These are phyloP conservation scores for Gymnosoma rotundatum DNA, from an alignment of 2,888 invertebrate genomes.

Conservation along the genomic window DNA sequence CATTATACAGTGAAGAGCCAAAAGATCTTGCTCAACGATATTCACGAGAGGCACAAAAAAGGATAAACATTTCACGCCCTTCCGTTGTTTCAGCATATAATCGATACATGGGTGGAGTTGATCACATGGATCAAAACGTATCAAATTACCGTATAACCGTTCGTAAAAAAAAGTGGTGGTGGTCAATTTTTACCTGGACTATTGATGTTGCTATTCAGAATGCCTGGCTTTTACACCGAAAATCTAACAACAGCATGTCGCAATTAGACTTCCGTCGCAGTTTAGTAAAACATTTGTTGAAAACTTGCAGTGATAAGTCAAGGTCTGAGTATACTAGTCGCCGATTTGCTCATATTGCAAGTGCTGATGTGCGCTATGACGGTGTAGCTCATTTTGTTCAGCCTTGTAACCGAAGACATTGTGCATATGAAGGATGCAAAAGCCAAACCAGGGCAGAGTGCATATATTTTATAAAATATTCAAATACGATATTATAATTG, in stretches of 20 bases:
- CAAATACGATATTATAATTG: no score
- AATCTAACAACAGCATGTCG: background rate
- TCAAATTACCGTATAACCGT: background rate
- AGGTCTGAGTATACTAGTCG: background rate
- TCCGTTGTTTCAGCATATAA: background rate
- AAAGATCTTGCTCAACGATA: constrained; percentile 3
- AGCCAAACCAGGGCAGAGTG: background rate
- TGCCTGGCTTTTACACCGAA: background rate
- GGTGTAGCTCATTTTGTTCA: background rate
- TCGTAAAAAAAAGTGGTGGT: background rate
- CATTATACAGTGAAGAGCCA: background rate
- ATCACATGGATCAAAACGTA: background rate
- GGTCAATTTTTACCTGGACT: background rate
- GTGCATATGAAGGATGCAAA: background rate
- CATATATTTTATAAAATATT: no score
- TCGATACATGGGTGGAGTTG: background rate
- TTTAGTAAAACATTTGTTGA: background rate
- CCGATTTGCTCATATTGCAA: background rate
- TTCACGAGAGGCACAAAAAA: background rate
- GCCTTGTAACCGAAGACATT: constrained; percentile 1
- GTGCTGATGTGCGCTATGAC: background rate
- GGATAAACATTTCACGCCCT: no score
- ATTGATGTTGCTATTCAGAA: constrained; percentile 5
- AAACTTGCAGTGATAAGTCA: background rate
- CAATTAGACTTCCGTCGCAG: background rate